Evolutionary conservation across 2,113 vertebrate species (phyloP).

Genomic region (Ornithorhynchus anatinus): DNA sequence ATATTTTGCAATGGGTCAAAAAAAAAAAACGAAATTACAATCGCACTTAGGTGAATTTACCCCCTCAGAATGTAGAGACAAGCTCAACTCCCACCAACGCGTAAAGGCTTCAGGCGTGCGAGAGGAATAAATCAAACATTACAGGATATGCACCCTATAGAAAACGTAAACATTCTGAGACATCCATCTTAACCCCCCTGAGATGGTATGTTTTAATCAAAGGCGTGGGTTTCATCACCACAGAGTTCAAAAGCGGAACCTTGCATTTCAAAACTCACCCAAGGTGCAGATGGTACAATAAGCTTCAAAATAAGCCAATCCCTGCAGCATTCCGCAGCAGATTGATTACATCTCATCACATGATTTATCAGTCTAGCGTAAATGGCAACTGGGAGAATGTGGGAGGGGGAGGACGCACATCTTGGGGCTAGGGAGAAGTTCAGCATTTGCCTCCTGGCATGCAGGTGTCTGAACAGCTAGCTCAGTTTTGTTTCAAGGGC

Average conservation of each 20-base stretch:
- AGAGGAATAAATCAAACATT: constrained; percentile 11
- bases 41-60: neutral
- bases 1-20: neutral
- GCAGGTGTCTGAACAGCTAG: constrained; percentile 69
- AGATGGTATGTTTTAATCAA: neutral
- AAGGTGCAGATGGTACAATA: constrained; percentile 60
- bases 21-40: constrained; percentile 6
- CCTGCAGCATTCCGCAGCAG: constrained; percentile 52
- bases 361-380: constrained; percentile 51
- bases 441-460: constrained; percentile 64
- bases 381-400: constrained; percentile 33
- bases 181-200: neutral
- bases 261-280: constrained; percentile 48
- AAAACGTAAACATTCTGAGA: neutral
- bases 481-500: constrained; percentile 61
- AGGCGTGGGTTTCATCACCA: neutral
- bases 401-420: constrained; percentile 22
- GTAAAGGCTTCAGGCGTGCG: neutral
- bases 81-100: neutral
- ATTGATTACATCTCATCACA: constrained; percentile 40
- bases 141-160: neutral
- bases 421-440: constrained; percentile 53
- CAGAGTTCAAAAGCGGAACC: constrained; percentile 5
- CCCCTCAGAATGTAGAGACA: neutral
- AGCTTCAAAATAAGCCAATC: constrained; percentile 66